These are phyloP conservation scores for Ypsolopha scabrella DNA, from an alignment of 2,888 invertebrate species.

Conservation along the genomic window DNA sequence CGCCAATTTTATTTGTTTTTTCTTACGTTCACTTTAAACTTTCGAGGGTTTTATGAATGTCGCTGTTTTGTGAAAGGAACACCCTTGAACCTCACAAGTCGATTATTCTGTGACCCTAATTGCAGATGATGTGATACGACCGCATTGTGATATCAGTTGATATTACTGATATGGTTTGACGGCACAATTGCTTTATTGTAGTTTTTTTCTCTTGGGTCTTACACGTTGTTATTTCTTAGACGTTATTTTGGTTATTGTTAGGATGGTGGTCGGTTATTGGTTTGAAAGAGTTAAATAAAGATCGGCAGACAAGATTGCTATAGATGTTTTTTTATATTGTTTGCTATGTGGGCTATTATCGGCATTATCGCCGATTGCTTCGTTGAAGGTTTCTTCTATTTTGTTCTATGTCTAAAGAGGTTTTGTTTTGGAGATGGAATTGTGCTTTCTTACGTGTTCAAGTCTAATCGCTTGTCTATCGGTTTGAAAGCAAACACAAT, in stretches of 20 bases:
- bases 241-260: background rate
- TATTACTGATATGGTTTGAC: conserved; percentile 27
- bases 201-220: conserved; percentile 30
- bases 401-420: too few species aligned
- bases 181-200: conserved; percentile 37
- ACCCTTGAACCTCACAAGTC: conserved; percentile 59
- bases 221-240: background rate
- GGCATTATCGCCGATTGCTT: too few species aligned
- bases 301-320: conserved; percentile 2
- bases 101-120: conserved; percentile 66
- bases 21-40: conserved; percentile 56
- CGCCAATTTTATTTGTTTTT: background rate
- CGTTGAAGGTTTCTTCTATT: too few species aligned
- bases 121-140: conserved; percentile 63
- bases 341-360: too few species aligned
- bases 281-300: background rate
- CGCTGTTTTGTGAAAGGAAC: conserved; percentile 44
- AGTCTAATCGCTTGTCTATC: too few species aligned
- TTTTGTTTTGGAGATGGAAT: too few species aligned
- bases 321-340: too few species aligned
- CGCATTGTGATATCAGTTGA: conserved; percentile 33
- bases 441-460: too few species aligned
- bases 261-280: background rate
- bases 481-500: too few species aligned
- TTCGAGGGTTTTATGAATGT: conserved; percentile 58